Evolutionary conservation across 2,113 vertebrate species (phyloP).

Genomic region (Tragelaphus buxtoni): DNA sequence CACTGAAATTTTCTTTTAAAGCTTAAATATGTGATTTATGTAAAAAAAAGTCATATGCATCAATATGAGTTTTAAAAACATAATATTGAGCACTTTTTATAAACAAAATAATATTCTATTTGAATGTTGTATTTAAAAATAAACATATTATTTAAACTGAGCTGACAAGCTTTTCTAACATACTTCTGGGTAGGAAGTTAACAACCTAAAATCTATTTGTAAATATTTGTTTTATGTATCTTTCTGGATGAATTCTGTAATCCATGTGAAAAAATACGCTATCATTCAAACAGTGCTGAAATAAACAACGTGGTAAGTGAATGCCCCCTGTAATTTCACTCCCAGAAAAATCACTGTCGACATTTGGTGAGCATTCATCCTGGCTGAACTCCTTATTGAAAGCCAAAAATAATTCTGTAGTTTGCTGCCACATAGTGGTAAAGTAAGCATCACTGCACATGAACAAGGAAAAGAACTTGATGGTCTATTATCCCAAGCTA

Average conservation of each 20-base stretch:
- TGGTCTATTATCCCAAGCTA: neutral
- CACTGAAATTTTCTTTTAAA: neutral
- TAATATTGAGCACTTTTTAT: neutral
- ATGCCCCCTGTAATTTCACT: neutral
- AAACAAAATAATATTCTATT: neutral
- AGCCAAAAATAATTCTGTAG: neutral
- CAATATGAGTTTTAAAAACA: neutral
- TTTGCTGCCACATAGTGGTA: slow-evolving; percentile 48
- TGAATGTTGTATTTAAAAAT: neutral
- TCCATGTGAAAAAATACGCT: neutral
- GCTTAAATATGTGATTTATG: neutral
- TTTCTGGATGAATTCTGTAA: neutral
- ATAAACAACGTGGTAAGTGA: neutral
- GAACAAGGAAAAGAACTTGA: neutral
- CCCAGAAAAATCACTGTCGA: neutral
- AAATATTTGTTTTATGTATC: neutral
- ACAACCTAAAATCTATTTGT: neutral
- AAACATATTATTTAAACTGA: neutral
- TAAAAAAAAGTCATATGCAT: neutral
- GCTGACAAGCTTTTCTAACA: neutral
- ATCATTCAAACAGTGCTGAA: neutral
- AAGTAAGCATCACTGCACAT: neutral
- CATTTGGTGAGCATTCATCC: neutral
- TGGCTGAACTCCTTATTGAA: neutral
- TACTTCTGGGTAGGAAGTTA: neutral